A percentile compares a stretch with the other conserved stretches of the same genome.
phyloP scores from a whole-genome alignment of 2,888 invertebrate species.

The Coronaproctus castanopsis region DNA sequence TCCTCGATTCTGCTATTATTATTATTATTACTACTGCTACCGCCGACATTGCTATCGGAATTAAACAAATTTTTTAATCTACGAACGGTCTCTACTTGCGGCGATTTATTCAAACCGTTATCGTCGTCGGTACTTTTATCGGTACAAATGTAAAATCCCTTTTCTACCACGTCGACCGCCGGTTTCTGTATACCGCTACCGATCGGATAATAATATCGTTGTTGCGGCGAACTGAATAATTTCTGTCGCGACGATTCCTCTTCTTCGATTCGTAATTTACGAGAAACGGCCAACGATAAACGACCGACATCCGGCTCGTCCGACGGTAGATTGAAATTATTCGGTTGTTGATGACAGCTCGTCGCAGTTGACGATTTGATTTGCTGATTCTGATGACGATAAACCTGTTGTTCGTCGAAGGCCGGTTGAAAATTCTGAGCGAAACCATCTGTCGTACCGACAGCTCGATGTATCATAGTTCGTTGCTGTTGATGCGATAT shows the following conservation, averaged over 20 bases:
- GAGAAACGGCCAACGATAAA: neutral
- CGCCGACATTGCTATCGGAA: too few species aligned
- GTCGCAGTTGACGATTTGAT: neutral
- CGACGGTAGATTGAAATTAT: too few species aligned
- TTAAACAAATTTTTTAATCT: neutral
- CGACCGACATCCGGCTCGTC: neutral
- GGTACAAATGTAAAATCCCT: neutral
- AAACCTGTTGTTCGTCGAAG: too few species aligned
- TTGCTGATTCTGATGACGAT: neutral
- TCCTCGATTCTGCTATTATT: too few species aligned
- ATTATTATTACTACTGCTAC: too few species aligned
- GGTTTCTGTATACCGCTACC: too few species aligned
- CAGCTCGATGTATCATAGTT: neutral
- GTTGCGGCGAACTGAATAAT: neutral
- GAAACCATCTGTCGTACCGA: neutral
- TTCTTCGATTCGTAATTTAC: neutral
- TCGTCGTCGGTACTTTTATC: too few species aligned
- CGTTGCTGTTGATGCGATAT: neutral
- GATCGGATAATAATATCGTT: too few species aligned
- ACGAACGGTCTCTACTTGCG: neutral
- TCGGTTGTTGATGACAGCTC: too few species aligned
- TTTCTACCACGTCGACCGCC: neutral
- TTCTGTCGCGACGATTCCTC: neutral
- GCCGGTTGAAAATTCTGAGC: too few species aligned
- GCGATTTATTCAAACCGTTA: neutral